Evolutionary conservation across 1,140 invertebrate species (phyloP), one percentile per base, ranked within the genome.

Genomic region (Penaeus japonicus): DNA sequence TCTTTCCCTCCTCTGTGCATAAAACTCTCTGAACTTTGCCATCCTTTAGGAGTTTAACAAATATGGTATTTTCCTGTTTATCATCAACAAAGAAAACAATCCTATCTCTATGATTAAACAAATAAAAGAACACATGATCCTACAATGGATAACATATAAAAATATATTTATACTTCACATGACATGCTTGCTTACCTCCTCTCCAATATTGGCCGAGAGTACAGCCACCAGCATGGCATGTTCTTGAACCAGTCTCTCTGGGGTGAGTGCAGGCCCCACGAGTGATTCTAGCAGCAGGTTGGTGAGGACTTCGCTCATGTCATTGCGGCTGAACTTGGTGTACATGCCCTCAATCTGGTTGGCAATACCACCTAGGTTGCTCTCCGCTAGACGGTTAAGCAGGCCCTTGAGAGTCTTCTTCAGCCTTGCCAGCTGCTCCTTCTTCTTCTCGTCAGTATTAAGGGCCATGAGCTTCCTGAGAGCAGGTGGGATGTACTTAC

Each of bases 191-290:
- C 96, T 97, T 81, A 99, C 94, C 95, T 99, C 97, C 27, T 94
- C 95, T 24, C 96, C 98, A 89, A 99, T 94, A 93, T 98, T 98
- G 0, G 96, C 96, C 93, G 98, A 97, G 12, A 99, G 92, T 85
- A 97, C 94, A 0, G 96, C 94, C 24, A 99, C 93, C 0, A 99
- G 92, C 91, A 98, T 95, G 78, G 96, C 95, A 91, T 98, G 95
- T 91, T 99, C 98, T 73, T 96, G 94, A 1, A 97, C 93, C 90
- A 99, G 93, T 54, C 97, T 92, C 91, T 97, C 96, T 1, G 97
- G 96, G 32, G 95, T 95, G 22, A 94, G 91, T 0, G 95, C 93
- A 22, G 93, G 91, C 0, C 94, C 91, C 59, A 97, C 91, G 70
- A 97, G 91, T 0, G 96, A 95, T 84, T 96, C 95, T 12, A 95